Base-by-base conservation (phyloP, 1,140 invertebrate genomes). In the Drosophila guanche region DNA sequence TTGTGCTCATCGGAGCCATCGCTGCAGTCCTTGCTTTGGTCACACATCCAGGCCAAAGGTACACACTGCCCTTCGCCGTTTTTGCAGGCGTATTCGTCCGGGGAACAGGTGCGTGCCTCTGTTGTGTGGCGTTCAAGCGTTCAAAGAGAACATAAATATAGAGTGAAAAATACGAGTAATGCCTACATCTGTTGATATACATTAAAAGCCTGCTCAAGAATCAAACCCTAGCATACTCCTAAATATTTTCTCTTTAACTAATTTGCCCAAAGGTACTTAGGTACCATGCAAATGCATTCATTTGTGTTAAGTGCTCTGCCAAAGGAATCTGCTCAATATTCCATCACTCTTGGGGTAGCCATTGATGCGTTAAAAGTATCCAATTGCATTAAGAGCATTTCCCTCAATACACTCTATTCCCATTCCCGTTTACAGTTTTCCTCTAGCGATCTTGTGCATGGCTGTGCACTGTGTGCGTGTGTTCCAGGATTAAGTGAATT, bases 31-130 rank as follows among this genome's bases (percentile, higher is more conserved):
- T 93, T 91, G 90, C 95, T 95, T 89, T 95, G 95, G 92, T 98
- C 97, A 91, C 97, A 98, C 93, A 97, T 96, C 97, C 97, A 98
- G 40, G 95, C 95, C 75, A 97, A 93, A 54, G 97, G 96, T 62
- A 98, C 95, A 91, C 97, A 98, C 92, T 97, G 95, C 47, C 96
- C 96, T 56, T 93, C 94, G 66, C 93, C 93, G 37, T 94, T 94
- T 72, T 95, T 94, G 91, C 97, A 98, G 8, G 95, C 95, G 92
- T 97, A 98, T 91, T 97, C 95, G 89, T 97, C 96, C n/a, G 95
- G 93, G 43, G 94, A 95, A 93, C 97, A 98, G 71, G 94, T 94
- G 92, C 95, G 95, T 90, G 93, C 92, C 92, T 94, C 96, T 96
- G 93, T 56, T 14, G 2, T 45, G 53, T 48, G 50, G 29, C 29